Evolutionary conservation across 2,113 vertebrate genomes (phyloP), one percentile per base, ranked within the genome.

Genomic region (Xenopus borealis): DNA sequence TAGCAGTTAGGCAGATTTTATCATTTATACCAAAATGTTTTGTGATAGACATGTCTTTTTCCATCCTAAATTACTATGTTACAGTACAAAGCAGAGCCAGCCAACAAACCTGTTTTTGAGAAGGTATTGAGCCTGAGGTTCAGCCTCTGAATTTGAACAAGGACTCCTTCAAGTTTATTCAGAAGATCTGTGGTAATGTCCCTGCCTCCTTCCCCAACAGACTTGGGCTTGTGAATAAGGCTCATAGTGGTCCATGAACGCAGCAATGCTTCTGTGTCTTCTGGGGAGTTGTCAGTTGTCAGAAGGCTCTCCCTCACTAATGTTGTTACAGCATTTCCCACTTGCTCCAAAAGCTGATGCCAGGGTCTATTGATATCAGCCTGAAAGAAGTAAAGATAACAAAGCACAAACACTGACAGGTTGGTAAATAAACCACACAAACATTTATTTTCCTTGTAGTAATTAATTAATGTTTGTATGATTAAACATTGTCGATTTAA

Each of bases 241-340:
- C 93, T 86, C 82, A 98, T 96, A 66, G 82, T 90, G 79, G 94
- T 98, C 97, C 97, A 99, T 0, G 93, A 92, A 82, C 94, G 93
- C 79, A 98, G 82, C 68, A 97, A 83, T 53, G 95, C 88, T 81
- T 97, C 95, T 0, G 94, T 89, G 57, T 98, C 96, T 78, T 97
- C 95, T 0, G 94, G 80, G n/a, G 89, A 91, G 0, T 89, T 81
- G 0, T 95, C 92, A 62, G 93, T 80, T 17, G 93, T 89, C 79
- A 98, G 92, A 53, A 99, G 89, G 44, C 94, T 93, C 4, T 93
- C 93, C 61, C 94, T 88, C 3, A 93, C 85, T 2, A 99, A 89
- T 2, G 92, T 88, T 77, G 86, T 90, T 27, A 98, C 88, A 6
- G 89, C 83, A 57, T 83, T 87, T 80, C 95, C 94, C 79, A 96